phyloP scores from a whole-genome alignment of 2,113 vertebrate genomes.

The Mystacornis crossleyi region DNA sequence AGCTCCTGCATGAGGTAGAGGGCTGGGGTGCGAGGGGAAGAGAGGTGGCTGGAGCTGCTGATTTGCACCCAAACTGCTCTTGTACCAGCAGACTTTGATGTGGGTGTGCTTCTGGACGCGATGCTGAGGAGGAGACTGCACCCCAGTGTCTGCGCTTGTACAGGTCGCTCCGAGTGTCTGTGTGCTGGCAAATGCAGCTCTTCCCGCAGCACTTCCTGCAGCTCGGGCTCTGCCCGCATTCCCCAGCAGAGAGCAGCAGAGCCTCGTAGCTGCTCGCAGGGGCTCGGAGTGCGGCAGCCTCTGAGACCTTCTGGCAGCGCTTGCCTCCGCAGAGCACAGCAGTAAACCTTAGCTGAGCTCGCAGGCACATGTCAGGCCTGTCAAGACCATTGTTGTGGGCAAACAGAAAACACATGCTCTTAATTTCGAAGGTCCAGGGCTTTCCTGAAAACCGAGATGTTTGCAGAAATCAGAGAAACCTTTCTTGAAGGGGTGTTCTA shows the following conservation, averaged over 20 bases:
- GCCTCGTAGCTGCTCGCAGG: background rate
- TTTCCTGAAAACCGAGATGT: background rate
- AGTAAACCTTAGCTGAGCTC: background rate
- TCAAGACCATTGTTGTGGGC: background rate
- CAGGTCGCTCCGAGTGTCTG: background rate
- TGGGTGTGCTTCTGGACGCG: background rate
- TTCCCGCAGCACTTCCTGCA: background rate
- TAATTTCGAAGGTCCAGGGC: background rate
- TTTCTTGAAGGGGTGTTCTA: background rate
- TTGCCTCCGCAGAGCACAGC: background rate
- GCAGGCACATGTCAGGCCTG: background rate
- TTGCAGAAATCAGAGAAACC: background rate
- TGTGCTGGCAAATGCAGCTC: background rate
- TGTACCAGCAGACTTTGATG: background rate
- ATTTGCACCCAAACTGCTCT: background rate
- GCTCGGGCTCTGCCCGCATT: background rate
- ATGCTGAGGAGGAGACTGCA: background rate
- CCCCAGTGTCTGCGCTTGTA: background rate
- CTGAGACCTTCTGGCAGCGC: background rate
- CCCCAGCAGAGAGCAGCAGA: constrained; percentile 68
- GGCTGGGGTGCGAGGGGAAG: background rate
- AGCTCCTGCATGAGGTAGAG: background rate
- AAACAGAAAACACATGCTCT: background rate
- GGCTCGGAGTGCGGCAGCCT: background rate
- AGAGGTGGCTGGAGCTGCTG: background rate